Evolutionary conservation across 92 coral and sea anemone species (phyloP).

Genomic region (Blastomussa wellsi): DNA sequence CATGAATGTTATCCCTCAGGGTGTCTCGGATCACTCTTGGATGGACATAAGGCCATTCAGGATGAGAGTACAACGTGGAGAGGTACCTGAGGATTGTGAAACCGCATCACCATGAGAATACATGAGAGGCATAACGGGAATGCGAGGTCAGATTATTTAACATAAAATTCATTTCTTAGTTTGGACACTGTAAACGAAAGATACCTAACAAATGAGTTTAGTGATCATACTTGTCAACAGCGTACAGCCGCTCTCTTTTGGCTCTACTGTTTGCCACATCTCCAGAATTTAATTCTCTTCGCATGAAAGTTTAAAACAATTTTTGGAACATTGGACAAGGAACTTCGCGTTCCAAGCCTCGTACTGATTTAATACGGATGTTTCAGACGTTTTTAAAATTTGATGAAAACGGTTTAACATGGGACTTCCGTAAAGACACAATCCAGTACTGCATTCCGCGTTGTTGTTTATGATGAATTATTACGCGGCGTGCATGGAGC

Average conservation of each 20-base stretch:
- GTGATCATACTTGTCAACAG: background rate
- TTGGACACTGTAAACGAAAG: background rate
- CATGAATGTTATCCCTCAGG: conserved; percentile 57
- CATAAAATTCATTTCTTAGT: background rate
- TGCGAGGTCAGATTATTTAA: background rate
- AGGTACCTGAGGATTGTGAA: conserved; percentile 59
- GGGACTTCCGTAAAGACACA: no score
- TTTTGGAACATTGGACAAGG: no score
- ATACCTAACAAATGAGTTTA: background rate
- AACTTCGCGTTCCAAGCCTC: no score
- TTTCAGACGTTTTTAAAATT: no score
- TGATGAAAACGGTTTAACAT: no score
- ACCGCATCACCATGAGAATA: no score
- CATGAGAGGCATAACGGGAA: background rate
- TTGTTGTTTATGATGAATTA: no score
- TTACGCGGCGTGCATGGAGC: no score
- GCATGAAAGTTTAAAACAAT: no score
- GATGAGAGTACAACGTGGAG: conserved; percentile 74
- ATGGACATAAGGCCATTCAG: conserved; percentile 68
- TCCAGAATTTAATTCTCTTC: background rate
- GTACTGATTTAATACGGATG: no score
- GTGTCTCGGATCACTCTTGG: conserved; percentile 60
- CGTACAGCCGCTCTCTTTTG: background rate
- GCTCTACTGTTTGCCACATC: background rate
- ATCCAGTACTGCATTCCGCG: no score